phyloP scores from a whole-genome alignment of 2,888 invertebrate genomes.

The Caenorhabditis angaria region DNA sequence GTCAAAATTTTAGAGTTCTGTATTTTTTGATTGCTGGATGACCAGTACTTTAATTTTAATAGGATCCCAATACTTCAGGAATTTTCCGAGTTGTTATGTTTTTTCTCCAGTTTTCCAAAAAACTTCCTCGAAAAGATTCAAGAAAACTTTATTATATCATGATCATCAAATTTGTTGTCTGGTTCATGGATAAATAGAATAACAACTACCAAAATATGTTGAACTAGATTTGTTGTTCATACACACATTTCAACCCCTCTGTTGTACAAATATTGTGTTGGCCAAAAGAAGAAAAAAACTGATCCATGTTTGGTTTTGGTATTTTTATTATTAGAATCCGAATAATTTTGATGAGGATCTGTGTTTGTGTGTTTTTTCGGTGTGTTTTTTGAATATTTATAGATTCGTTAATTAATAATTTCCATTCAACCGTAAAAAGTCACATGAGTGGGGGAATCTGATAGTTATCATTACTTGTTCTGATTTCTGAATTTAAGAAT shows the following conservation, averaged over 20 bases:
- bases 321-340: slow-evolving; percentile 1
- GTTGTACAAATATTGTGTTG: background rate
- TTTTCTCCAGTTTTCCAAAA: background rate
- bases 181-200: background rate
- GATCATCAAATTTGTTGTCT: background rate
- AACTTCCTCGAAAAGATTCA: background rate
- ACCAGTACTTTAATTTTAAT: too few species aligned
- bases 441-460: too few species aligned
- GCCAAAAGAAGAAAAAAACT: too few species aligned
- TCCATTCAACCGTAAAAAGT: too few species aligned
- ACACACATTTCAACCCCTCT: background rate
- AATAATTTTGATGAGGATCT: background rate
- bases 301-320: background rate
- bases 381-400: background rate
- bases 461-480: too few species aligned
- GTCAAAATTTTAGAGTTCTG: too few species aligned
- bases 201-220: background rate
- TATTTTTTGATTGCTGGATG: too few species aligned
- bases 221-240: slow-evolving; percentile 2
- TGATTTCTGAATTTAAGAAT: too few species aligned
- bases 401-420: too few species aligned
- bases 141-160: background rate
- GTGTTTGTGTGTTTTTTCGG: background rate
- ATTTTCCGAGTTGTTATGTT: too few species aligned
- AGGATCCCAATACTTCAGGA: too few species aligned